A percentile compares a stretch with the other conserved stretches of the same genome.
Conservation (phyloP, 2,888 invertebrate genomes). For the Nomada lathburiana region DNA sequence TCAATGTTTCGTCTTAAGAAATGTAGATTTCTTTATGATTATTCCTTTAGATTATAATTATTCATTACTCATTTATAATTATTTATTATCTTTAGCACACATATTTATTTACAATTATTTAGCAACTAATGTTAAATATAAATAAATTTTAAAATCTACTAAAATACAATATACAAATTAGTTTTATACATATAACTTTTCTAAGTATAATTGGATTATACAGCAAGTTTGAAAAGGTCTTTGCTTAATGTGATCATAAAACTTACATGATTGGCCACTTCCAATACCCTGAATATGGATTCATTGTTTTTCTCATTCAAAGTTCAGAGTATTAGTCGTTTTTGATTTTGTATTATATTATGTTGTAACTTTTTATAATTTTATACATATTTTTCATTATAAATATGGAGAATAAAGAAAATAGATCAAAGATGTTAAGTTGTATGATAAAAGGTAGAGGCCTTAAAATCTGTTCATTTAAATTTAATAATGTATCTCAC, state of each 20-base stretch:
- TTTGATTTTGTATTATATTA: constrained; percentile 15
- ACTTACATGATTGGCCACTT: background rate
- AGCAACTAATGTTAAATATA: background rate
- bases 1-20: background rate
- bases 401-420: constrained; percentile 63
- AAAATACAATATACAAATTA: no score
- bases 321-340: constrained; percentile 16
- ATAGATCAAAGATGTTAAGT: constrained; percentile 54
- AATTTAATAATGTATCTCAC: background rate
- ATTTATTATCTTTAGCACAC: background rate
- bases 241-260: background rate
- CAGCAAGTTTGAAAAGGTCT: no score
- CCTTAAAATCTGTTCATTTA: background rate
- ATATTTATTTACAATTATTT: background rate
- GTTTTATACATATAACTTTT: no score
- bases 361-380: constrained; percentile 10
- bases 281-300: constrained; percentile 34
- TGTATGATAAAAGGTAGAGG: constrained; percentile 69
- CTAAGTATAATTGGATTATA: no score
- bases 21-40: background rate
- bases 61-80: background rate
- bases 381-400: background rate
- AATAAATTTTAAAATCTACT: background rate
- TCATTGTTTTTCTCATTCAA: background rate
- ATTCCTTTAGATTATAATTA: background rate